Conservation (phyloP, 1,140 invertebrate genomes). For the Hesperophylax magnus region DNA sequence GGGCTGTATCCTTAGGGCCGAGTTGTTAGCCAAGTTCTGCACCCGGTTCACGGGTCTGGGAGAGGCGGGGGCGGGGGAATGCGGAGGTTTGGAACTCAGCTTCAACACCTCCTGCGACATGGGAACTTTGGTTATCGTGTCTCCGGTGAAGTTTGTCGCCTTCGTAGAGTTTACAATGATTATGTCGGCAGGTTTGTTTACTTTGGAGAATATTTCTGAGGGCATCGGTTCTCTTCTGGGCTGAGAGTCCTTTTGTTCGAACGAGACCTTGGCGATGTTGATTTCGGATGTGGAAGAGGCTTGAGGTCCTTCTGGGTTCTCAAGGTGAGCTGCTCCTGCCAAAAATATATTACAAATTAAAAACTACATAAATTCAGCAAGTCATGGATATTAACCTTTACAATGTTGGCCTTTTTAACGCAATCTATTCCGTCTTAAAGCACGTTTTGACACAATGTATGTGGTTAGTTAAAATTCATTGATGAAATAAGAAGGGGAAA, state of each 20-base stretch:
- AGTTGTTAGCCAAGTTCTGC: slow-evolving; percentile 1
- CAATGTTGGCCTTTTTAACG: too few species aligned
- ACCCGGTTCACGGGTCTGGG: slow-evolving; percentile 61
- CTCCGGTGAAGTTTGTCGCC: slow-evolving; percentile 21
- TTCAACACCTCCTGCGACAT: slow-evolving; percentile 53
- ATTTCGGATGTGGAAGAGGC: slow-evolving; percentile 47
- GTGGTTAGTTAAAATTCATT: too few species aligned
- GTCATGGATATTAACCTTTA: too few species aligned
- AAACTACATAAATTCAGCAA: too few species aligned
- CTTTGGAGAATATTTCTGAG: slow-evolving; percentile 23
- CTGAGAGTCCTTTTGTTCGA: neutral
- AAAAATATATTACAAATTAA: neutral
- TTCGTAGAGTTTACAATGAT: slow-evolving; percentile 46
- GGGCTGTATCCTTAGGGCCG: slow-evolving; percentile 3
- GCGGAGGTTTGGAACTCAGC: slow-evolving; percentile 66
- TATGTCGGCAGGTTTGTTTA: slow-evolving; percentile 46
- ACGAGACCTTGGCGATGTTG: slow-evolving; percentile 41
- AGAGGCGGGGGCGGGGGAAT: slow-evolving; percentile 70
- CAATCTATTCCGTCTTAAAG: too few species aligned
- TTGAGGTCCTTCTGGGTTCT: slow-evolving; percentile 16
- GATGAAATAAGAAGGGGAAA: too few species aligned
- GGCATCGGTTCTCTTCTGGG: neutral
- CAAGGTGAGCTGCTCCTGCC: slow-evolving; percentile 25
- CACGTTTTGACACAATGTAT: too few species aligned
- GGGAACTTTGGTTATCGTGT: slow-evolving; percentile 27